Conservation (phyloP, 1,140 invertebrate genomes). For the Lamellibrachia luymesi region DNA sequence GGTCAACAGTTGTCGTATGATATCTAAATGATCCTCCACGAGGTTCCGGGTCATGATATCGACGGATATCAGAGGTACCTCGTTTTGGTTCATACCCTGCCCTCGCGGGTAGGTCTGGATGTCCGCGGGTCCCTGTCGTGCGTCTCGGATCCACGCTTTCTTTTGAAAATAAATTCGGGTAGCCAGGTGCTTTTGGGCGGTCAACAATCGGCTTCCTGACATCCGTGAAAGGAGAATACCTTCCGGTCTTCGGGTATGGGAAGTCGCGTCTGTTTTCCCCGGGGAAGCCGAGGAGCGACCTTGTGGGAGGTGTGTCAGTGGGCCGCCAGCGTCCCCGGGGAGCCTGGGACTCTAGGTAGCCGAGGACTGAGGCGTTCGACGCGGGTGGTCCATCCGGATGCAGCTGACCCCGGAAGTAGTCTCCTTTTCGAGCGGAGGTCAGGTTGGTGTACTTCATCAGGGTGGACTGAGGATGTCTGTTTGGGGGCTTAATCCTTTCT, state of each 20-base stretch:
- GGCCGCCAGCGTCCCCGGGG: not conserved
- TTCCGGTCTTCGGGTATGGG: no score
- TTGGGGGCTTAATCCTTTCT: not conserved
- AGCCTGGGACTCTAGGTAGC: not conserved
- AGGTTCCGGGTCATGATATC: not conserved
- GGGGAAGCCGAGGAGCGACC: not conserved
- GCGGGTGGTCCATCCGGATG: not conserved
- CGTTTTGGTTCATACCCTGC: no score
- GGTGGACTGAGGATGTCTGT: not conserved
- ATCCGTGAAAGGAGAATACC: no score
- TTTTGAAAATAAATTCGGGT: no score
- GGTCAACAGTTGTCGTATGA: no score
- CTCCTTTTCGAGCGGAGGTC: not conserved
- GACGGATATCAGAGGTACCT: not conserved
- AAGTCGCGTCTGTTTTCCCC: not conserved
- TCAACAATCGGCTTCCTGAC: no score
- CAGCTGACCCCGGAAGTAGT: not conserved
- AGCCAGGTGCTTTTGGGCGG: no score
- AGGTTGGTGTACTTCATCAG: not conserved
- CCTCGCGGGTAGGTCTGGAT: no score
- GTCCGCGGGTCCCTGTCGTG: no score
- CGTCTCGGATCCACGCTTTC: no score
- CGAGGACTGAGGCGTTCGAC: no score
- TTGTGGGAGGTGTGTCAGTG: not conserved
- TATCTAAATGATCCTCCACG: not conserved